A percentile compares a stretch with the other conserved stretches of the same genome.
Conservation (phyloP, 64 coral and sea anemone species). For the Astreopora myriophthalma region DNA sequence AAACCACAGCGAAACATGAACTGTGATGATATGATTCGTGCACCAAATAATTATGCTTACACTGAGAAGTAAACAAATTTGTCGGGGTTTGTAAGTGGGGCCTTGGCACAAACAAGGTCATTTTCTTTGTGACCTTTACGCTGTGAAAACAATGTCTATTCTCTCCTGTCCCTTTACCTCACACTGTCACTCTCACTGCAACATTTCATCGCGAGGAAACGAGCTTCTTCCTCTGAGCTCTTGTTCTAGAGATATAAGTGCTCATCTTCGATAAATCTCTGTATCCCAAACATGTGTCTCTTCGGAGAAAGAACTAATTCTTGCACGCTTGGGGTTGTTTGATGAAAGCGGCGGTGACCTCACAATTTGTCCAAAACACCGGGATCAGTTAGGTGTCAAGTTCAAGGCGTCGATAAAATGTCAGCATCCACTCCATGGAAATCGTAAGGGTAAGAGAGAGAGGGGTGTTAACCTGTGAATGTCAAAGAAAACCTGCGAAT, state of each 20-base stretch:
- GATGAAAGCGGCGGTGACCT: background rate
- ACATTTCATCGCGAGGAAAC: background rate
- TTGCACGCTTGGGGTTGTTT: conserved; percentile 18
- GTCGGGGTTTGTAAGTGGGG: background rate
- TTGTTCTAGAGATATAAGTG: background rate
- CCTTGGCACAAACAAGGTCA: background rate
- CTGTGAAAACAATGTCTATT: background rate
- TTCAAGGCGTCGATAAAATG: background rate
- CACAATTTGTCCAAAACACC: conserved; percentile 20
- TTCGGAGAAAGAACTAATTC: conserved; percentile 6
- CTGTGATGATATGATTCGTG: too few relatives aligned
- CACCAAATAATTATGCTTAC: too few relatives aligned
- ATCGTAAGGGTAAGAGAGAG: background rate
- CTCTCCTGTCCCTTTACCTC: background rate
- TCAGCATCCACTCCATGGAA: background rate
- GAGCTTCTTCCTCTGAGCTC: background rate
- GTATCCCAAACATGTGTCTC: background rate
- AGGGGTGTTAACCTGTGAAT: background rate
- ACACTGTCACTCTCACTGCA: background rate
- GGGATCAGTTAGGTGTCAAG: background rate
- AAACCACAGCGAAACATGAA: too few relatives aligned
- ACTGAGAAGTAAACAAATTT: background rate
- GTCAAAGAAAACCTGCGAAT: background rate
- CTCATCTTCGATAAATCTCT: background rate
- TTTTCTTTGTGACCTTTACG: background rate